phyloP scores from a whole-genome alignment of 1,140 invertebrate species.

The Zaprionus tsacasi region DNA sequence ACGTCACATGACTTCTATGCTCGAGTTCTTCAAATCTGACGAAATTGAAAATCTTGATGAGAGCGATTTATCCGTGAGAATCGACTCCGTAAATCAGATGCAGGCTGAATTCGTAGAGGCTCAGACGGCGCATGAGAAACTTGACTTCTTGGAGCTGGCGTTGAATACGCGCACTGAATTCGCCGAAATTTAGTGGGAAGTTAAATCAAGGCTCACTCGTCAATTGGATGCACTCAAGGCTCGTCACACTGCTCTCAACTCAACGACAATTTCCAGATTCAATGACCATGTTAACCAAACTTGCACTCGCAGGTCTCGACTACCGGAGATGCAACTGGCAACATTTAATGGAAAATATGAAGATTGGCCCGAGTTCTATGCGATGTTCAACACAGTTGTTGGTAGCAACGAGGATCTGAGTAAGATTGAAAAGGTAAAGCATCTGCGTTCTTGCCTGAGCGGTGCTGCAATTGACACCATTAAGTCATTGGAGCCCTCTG shows the following conservation, averaged over 20 bases:
- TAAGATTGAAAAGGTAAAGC: neutral
- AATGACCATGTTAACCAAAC: neutral
- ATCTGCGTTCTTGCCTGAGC: neutral
- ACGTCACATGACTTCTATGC: too few relatives aligned
- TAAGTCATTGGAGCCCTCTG: neutral
- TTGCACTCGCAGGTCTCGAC: neutral
- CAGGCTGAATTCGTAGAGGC: neutral
- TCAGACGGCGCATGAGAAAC: too few relatives aligned
- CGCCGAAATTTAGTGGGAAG: neutral
- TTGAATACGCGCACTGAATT: neutral
- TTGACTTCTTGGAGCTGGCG: neutral
- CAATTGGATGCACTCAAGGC: too few relatives aligned
- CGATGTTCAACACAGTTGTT: neutral
- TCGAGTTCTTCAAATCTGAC: too few relatives aligned
- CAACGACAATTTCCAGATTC: neutral
- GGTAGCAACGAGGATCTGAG: neutral
- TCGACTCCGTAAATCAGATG: neutral
- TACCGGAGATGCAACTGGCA: neutral
- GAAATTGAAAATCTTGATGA: too few relatives aligned
- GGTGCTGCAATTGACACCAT: neutral
- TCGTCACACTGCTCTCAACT: neutral
- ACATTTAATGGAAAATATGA: slow-evolving; percentile 1
- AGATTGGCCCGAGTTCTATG: neutral
- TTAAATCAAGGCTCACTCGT: neutral
- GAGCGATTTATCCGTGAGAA: neutral